Evolutionary conservation across 2,888 invertebrate species (phyloP).

Genomic region (Ypsolopha scabrella): DNA sequence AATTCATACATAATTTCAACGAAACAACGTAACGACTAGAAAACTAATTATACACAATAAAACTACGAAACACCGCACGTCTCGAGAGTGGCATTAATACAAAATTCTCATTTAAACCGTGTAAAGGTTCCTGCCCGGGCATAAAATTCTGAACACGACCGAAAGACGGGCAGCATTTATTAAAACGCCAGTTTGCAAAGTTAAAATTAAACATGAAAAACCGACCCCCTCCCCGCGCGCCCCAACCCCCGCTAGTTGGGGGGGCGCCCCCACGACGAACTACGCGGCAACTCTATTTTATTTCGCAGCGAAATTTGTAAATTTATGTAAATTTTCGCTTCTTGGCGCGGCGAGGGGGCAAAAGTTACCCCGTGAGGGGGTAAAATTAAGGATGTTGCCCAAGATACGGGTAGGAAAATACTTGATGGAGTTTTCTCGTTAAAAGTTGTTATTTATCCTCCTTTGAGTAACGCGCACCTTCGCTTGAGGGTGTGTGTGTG

Average conservation of each 20-base stretch:
- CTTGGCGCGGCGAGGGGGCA: slow-evolving; percentile 39
- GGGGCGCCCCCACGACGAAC: slow-evolving; percentile 20
- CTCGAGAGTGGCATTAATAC: slow-evolving; percentile 48
- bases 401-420: slow-evolving; percentile 9
- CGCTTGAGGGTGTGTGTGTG: slow-evolving; percentile 5
- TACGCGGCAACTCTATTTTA: slow-evolving; percentile 45
- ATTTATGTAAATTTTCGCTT: slow-evolving; percentile 69
- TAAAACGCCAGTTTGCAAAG: slow-evolving; percentile 66
- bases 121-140: slow-evolving; percentile 45
- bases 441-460: slow-evolving; percentile 1
- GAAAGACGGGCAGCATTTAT: slow-evolving; percentile 60
- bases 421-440: slow-evolving; percentile 7
- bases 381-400: slow-evolving; percentile 18
- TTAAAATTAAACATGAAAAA: slow-evolving; percentile 72
- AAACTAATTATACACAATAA: slow-evolving; percentile 60
- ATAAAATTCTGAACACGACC: slow-evolving; percentile 47
- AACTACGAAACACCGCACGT: slow-evolving; percentile 31
- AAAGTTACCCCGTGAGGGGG: slow-evolving; percentile 31
- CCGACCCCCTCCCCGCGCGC: slow-evolving; percentile 19
- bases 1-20: background rate
- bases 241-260: slow-evolving; percentile 16
- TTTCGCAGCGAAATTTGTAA: slow-evolving; percentile 64
- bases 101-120: slow-evolving; percentile 45
- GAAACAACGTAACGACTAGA: slow-evolving; percentile 12
- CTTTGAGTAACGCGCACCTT: background rate